These are phyloP conservation scores for Notarius lentiginosus DNA, from an alignment of 2,113 vertebrate species.

Conservation along the genomic window DNA sequence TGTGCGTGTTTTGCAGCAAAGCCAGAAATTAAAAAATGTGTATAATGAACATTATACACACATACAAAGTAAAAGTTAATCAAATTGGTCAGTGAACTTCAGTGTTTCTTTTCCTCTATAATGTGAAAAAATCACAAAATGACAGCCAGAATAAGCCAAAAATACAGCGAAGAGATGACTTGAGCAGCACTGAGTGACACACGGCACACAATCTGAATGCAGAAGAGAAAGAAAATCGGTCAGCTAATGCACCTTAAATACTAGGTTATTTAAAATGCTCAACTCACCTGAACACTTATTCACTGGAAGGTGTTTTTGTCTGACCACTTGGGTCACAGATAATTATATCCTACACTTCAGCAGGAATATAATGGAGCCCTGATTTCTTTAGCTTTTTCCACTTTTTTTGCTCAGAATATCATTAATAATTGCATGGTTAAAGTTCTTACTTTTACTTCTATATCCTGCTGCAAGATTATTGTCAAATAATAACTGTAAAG, in stretches of 20 bases:
- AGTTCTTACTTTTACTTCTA: not conserved
- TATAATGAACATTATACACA: no score
- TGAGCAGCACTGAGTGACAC: not conserved
- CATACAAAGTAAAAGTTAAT: not conserved
- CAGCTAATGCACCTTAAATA: slow-evolving; percentile 42
- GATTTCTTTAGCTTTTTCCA: not conserved
- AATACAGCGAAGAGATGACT: slow-evolving; percentile 16
- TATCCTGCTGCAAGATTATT: not conserved
- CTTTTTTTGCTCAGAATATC: not conserved
- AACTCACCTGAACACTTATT: slow-evolving; percentile 10
- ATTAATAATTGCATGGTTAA: not conserved
- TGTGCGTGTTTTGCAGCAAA: no score
- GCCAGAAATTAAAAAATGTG: no score
- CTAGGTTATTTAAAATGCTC: slow-evolving; percentile 31
- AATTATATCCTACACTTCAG: slow-evolving; percentile 21
- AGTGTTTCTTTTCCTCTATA: not conserved
- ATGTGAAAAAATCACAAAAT: not conserved
- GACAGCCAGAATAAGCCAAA: not conserved
- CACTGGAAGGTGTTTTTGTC: slow-evolving; percentile 12
- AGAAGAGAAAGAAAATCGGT: not conserved
- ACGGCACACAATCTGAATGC: slow-evolving; percentile 8
- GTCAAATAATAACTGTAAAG: not conserved
- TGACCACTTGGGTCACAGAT: not conserved
- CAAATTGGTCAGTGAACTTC: not conserved
- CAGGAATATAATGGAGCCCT: slow-evolving; percentile 14